phyloP scores from a whole-genome alignment of 1,140 invertebrate genomes.

The Nixonia krombeini region DNA sequence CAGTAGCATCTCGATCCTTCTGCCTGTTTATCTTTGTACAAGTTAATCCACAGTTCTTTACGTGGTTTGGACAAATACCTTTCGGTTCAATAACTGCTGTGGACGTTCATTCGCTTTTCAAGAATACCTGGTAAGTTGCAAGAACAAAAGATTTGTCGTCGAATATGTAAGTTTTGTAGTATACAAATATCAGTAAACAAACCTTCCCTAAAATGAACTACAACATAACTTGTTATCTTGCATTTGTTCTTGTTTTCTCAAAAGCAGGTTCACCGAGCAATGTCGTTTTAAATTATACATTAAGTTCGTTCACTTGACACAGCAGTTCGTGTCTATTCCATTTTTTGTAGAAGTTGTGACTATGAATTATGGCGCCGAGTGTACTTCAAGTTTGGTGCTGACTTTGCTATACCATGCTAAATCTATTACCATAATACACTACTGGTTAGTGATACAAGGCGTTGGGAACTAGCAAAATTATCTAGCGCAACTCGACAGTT shows the following conservation, averaged over 20 bases:
- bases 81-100: neutral
- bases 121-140: too few species aligned
- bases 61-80: too few species aligned
- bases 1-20: conserved; percentile 24
- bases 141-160: too few species aligned
- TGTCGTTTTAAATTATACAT: conserved; percentile 25
- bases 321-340: conserved; percentile 27
- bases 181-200: too few species aligned
- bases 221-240: too few species aligned
- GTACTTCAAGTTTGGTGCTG: conserved; percentile 40
- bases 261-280: too few species aligned
- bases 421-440: conserved; percentile 48
- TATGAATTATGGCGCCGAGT: conserved; percentile 27
- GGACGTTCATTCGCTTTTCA: too few species aligned
- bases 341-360: conserved; percentile 40
- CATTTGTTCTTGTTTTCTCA: too few species aligned
- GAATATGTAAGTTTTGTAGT: too few species aligned
- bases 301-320: conserved; percentile 35
- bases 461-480: conserved; percentile 45
- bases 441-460: conserved; percentile 41
- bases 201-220: too few species aligned
- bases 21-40: conserved; percentile 12
- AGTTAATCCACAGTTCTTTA: conserved; percentile 30
- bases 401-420: conserved; percentile 42
- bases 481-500: conserved; percentile 31